Evolutionary conservation across 1,140 invertebrate genomes (phyloP).

Genomic region (Lucilia cuprina): DNA sequence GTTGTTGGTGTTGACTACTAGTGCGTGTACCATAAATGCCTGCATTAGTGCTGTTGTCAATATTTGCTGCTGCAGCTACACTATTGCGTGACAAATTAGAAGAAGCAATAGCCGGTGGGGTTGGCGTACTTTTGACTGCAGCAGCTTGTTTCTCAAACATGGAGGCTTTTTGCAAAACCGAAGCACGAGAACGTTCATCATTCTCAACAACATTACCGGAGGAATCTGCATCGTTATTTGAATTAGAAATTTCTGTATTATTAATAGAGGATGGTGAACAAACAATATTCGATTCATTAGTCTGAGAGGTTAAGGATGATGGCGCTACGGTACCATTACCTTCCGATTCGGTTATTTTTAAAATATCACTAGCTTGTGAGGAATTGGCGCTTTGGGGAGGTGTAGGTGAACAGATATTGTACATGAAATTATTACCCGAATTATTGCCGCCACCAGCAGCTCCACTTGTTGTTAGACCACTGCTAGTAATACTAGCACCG

Average conservation of each 20-base stretch:
- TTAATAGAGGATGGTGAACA: slow-evolving; percentile 17
- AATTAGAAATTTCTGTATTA: slow-evolving; percentile 29
- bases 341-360: slow-evolving; percentile 55
- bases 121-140: slow-evolving; percentile 38
- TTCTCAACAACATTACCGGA: slow-evolving; percentile 42
- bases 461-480: slow-evolving; percentile 35
- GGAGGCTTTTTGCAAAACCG: slow-evolving; percentile 59
- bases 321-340: not conserved
- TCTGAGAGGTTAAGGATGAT: not conserved
- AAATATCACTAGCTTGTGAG: slow-evolving; percentile 41
- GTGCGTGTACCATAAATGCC: slow-evolving; percentile 38
- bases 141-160: slow-evolving; percentile 62
- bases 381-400: slow-evolving; percentile 43
- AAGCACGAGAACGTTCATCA: slow-evolving; percentile 57
- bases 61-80: not conserved
- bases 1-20: slow-evolving; percentile 35
- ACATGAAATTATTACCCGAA: slow-evolving; percentile 47
- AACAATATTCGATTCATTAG: slow-evolving; percentile 18
- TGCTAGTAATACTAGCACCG: slow-evolving; percentile 51
- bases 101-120: slow-evolving; percentile 1
- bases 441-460: slow-evolving; percentile 21
- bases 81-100: not conserved
- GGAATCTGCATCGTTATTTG: slow-evolving; percentile 29
- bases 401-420: slow-evolving; percentile 56
- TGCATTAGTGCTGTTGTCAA: not conserved